phyloP scores from a whole-genome alignment of 2,113 vertebrate species.

The Cebus imitator region DNA sequence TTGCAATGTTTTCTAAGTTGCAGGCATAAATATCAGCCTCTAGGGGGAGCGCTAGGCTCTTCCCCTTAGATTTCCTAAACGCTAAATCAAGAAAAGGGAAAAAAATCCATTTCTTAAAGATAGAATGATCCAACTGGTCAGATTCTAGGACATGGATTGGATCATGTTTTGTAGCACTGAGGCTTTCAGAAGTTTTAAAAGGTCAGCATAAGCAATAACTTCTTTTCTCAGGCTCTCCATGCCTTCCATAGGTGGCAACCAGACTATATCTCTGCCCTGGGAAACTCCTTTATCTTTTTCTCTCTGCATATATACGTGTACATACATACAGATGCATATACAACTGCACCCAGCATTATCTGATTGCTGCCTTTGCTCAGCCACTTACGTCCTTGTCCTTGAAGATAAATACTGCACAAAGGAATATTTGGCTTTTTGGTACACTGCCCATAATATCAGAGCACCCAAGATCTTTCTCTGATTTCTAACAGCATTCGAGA shows the following conservation, averaged over 20 bases:
- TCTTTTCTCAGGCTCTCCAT: not conserved
- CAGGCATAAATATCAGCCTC: not conserved
- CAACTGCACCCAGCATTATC: not conserved
- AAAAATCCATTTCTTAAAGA: not conserved
- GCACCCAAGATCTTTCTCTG: not conserved
- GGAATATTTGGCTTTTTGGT: not conserved
- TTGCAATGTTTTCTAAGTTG: not conserved
- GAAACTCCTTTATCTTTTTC: not conserved
- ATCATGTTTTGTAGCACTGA: not conserved
- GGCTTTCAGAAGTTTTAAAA: not conserved
- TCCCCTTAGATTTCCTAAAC: conserved; percentile 34
- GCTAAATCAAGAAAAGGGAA: not conserved
- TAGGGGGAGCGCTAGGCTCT: conserved; percentile 55
- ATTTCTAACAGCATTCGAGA: not conserved
- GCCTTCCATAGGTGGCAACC: not conserved
- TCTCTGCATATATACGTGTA: not conserved
- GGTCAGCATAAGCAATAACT: not conserved
- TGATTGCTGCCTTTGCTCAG: not conserved
- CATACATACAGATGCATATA: not conserved
- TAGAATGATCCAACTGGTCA: not conserved
- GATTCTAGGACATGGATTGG: not conserved
- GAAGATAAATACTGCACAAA: not conserved
- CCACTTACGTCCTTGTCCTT: not conserved
- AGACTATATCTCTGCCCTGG: not conserved
- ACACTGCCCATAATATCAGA: not conserved